Evolutionary conservation across 2,888 invertebrate genomes (phyloP), one percentile per base, ranked within the genome.

Genomic region (Smittia sp.): DNA sequence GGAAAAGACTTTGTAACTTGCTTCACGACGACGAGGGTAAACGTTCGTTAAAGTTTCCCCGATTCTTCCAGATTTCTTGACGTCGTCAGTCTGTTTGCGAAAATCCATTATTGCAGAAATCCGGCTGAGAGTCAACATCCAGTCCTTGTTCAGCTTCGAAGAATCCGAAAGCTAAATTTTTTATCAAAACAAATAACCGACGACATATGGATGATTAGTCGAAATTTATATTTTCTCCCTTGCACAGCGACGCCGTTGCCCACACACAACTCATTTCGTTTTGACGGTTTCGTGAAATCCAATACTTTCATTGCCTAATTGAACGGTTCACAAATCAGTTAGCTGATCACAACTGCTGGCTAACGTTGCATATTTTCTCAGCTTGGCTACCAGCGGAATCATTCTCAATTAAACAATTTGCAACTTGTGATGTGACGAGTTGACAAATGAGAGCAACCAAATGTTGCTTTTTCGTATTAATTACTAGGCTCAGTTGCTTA

Each of bases 121-220:
- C 68, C 68, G 68, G 39, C 20, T 24, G 22, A 13, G 15, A n/a
- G 3, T n/a, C 46, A 46, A 46, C 32, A 20, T 63, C 27, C 67
- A 46, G 46, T n/a, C n/a, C 46, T 32, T 38, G 32, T 67, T 39
- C n/a, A 15, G n/a, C 7, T 67, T 68, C 68, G 15, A n/a, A 20
- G 68, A 68, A 52, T 41, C 15, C 39, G 15, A 68, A 41, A 46
- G 22, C 20, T 15, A 3, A 52, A 38, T 67, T 46, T 22, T 68
- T 68, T 68, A 68, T 68, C 68, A 68, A 68, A 68, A 68, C 68
- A 68, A 68, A 68, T 52, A 68, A n/a, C 22, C 11, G 22, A 67
- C 66, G 38, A 41, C 68, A 68, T 68, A 52, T 68, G 68, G 41
- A 39, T 24, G 24, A 68, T 68, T 39, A 41, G 46, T 41, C 39